Conservation (phyloP, 1,140 invertebrate species). For the Dreissena rostriformis region DNA sequence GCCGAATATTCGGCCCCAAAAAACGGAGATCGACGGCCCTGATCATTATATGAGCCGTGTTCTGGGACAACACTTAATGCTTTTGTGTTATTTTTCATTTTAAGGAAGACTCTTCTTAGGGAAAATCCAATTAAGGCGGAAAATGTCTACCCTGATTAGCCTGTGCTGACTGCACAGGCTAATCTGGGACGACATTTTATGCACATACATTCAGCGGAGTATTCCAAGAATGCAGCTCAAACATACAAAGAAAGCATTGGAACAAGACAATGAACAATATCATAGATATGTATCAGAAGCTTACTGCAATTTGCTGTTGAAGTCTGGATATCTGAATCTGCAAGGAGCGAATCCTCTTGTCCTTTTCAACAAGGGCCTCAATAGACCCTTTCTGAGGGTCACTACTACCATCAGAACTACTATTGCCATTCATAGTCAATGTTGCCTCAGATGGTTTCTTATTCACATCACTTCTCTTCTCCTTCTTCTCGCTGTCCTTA, state of each 20-base stretch:
- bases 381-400: conserved; percentile 32
- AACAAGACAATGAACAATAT: neutral
- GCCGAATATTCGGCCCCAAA: no score
- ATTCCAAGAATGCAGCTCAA: no score
- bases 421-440: neutral
- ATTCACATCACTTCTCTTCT: conserved; percentile 18
- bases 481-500: neutral
- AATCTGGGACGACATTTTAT: no score
- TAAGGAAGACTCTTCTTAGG: no score
- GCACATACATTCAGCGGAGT: no score
- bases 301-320: conserved; percentile 71
- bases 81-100: no score
- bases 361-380: conserved; percentile 59
- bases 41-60: no score
- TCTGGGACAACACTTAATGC: no score
- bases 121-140: no score
- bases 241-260: neutral
- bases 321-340: conserved; percentile 69
- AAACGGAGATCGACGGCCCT: no score
- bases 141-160: no score
- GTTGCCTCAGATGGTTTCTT: conserved; percentile 7
- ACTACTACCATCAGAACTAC: conserved; percentile 25
- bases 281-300: conserved; percentile 53
- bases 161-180: no score
- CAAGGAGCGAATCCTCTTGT: conserved; percentile 65